Conservation (phyloP, 2,113 vertebrate species). For the Chunga burmeisteri region DNA sequence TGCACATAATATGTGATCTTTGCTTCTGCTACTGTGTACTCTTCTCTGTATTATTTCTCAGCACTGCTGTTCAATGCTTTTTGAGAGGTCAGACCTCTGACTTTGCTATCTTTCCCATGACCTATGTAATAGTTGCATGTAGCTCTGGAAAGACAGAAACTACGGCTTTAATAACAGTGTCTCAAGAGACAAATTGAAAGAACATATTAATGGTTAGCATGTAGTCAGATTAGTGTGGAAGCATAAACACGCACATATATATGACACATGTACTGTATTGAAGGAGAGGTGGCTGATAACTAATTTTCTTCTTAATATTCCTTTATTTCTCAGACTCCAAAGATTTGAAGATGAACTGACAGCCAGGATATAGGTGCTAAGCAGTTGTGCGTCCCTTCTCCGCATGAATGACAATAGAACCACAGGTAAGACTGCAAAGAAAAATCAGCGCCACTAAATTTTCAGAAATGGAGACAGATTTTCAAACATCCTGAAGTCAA, state of each 20-base stretch:
- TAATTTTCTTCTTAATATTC: not conserved
- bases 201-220: not conserved
- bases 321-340: not conserved
- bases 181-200: not conserved
- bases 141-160: not conserved
- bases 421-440: not conserved
- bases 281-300: not conserved
- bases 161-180: not conserved
- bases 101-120: not conserved
- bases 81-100: not conserved
- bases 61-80: not conserved
- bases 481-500: not conserved
- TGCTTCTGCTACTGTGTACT: not conserved
- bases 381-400: not conserved
- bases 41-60: not conserved
- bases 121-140: not conserved
- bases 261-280: not conserved
- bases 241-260: fast-evolving
- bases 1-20: not conserved
- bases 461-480: not conserved
- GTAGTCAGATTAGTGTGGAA: not conserved
- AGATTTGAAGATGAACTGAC: not conserved
- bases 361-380: not conserved
- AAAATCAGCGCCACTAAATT: not conserved
- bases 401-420: not conserved